Base-by-base conservation (phyloP, 2,113 vertebrate genomes). In the Lates calcarifer region DNA sequence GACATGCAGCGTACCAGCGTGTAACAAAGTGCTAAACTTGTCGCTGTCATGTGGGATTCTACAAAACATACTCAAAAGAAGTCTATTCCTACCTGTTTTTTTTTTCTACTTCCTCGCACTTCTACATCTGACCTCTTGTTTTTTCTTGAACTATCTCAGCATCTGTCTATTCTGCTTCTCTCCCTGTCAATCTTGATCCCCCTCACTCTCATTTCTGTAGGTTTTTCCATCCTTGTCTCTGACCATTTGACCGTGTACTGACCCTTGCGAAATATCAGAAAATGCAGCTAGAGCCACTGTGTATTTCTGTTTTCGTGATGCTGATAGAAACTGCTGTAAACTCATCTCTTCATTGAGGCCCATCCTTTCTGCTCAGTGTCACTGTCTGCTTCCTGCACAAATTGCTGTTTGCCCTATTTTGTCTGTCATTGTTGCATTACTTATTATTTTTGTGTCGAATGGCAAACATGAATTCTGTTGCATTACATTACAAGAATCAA, bases 21-120 rank as follows among this genome's bases (percentile, higher is more conserved):
- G 28, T 28, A 60, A 73, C 73, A 61, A 49, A 43, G 31, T 68
- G 41, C 4, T 45, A 13, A 82, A 73, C 45, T 18, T 56, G 64
- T 78, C 24, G 15, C 73, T 81, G 77, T 79, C 81, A 81, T 86
- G 37, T 65, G 55, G n/a, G 17, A 66, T 87, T 82, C 47, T 62
- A 31, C 37, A 31, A 62, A 73, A 79, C 69, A 51, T 53, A 45
- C 28, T 61, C 4, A 24, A 26, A 55, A 75, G 7, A 33, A 41
- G 56, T 43, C 28, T 9, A 18, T 29, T 28, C 13, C 14, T 14
- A 39, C 18, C 43, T 31, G 4, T 43, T 49, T 26, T 37, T 43
- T 41, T 28, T 3, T 41, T 43, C 26, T 26, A 8, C 15, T 37
- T 62, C 11, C n/a, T 51, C 37, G 37, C 5, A 37, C 51, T 15